Evolutionary conservation across 2,113 vertebrate genomes (phyloP), one percentile per base, ranked within the genome.

Genomic region (Saguinus imperator): DNA sequence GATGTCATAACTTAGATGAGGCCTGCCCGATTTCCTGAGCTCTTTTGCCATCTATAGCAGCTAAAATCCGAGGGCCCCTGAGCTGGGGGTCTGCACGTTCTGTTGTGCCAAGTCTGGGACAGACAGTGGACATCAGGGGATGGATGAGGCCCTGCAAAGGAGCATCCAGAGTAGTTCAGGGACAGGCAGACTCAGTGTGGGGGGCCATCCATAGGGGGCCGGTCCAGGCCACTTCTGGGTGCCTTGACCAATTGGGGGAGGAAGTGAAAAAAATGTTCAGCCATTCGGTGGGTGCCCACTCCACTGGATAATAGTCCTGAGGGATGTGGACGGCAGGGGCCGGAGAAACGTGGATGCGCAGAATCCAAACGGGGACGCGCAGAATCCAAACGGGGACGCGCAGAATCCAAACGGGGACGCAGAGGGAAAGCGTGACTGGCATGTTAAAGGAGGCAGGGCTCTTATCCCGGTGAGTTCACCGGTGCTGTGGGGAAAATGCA

Each of bases 231-330:
- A 32, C 1, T 1, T 1, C 0, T 1, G 48, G 8, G 1, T 2
- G 17, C 43, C 58, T 21, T 64, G 35, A n/a, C 32, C 23, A 10
- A 1, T 0, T 17, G 35, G 8, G 13, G 32, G 7, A 1, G 23
- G 6, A 10, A n/a, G 52, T 57, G 11, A 0, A 5, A 48, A 55
- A 64, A 48, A 32, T 32, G 57, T 43, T 5, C 32, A 18, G 50
- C 21, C 52, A 18, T 6, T 35, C 2, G 0, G 45, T 23, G 18
- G 32, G 86, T 11, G 37, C 50, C 52, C 86, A 10, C 27, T 1
- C 21, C 11, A 10, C 27, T 0, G 25, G 0, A 16, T 0, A 7
- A 21, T 0, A 7, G 66, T 9, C 0, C 43, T 29, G 43, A 45
- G n/a, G n/a, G 35, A 25, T 0, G 40, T 5, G 8, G 21, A 3